Evolutionary conservation across 2,888 invertebrate genomes (phyloP), one percentile per base, ranked within the genome.

Genomic region (Chymomyza caudatula): DNA sequence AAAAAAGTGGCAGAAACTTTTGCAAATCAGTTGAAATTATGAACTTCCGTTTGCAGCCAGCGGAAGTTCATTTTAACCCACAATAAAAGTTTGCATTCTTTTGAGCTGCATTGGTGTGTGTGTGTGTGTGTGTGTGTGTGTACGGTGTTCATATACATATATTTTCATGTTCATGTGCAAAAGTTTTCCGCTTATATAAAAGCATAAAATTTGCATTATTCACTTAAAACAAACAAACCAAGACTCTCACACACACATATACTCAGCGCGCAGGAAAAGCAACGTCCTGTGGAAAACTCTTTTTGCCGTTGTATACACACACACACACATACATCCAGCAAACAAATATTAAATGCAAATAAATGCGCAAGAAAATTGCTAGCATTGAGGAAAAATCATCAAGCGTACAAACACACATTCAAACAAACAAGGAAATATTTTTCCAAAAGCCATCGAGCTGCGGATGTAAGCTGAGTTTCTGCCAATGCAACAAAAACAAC

Each of bases 11-110:
- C 69, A 67, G 65, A 81, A 80, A 81, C 56, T 70, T 81, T 81
- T 77, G 73, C 85, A 83, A 86, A 86, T 86, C 86, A 86, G 86
- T 75, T 86, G 79, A 83, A 84, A 83, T 85, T 83, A 86, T 83
- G 87, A 83, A 83, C 86, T 83, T 83, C 86, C 86, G 85, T 77
- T 75, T 73, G 78, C 85, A 75, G 71, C 69, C 62, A 70, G 81
- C 81, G 83, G 83, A 84, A 84, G 83, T 84, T 84, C 86, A 84
- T 84, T 86, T 84, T 79, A 83, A 85, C 75, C 86, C 85, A 86
- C 86, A 83, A 83, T 83, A 83, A 86, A 83, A 86, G 82, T 86
- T 84, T 84, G 79, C 73, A 84, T 78, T 83, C 72, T 61, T 74
- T 55, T 44, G 53, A 43, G 51, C 63, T 42, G 63, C 54, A 56